phyloP scores from a whole-genome alignment of 2,888 invertebrate genomes.

The Polymixis flavicincta region DNA sequence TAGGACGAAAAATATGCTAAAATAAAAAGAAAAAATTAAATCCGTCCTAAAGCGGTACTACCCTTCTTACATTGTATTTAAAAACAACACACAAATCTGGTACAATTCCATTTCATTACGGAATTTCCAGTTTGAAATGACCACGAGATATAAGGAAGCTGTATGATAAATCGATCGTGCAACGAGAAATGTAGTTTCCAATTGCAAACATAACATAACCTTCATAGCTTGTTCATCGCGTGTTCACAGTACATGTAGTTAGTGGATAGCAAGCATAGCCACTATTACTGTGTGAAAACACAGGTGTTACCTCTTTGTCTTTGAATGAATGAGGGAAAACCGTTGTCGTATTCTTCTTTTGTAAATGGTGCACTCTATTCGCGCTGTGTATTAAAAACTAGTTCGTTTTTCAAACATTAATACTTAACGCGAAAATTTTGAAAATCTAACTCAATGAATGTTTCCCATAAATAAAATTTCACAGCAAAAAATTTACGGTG shows the following conservation, averaged over 20 bases:
- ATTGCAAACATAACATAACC: constrained; percentile 50
- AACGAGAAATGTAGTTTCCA: constrained; percentile 46
- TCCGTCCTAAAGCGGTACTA: background rate
- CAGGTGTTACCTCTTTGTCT: constrained; percentile 51
- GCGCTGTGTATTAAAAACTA: constrained; percentile 3
- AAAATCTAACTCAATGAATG: background rate
- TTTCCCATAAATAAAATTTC: background rate
- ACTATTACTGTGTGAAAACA: constrained; percentile 36
- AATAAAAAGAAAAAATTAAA: background rate
- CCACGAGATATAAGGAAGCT: constrained; percentile 4
- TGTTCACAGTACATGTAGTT: constrained; percentile 28
- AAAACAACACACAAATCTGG: background rate
- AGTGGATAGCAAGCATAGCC: constrained; percentile 18
- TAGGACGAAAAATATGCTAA: background rate
- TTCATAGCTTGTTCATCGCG: constrained; percentile 49
- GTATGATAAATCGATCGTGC: constrained; percentile 29
- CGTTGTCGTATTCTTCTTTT: constrained; percentile 23
- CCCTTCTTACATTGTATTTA: background rate
- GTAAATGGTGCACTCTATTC: constrained; percentile 13
- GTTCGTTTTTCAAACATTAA: constrained; percentile 6
- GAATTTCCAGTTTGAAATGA: background rate
- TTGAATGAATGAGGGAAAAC: constrained; percentile 25
- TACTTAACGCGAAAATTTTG: background rate
- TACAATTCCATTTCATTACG: background rate
- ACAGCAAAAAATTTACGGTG: too few species aligned